phyloP scores from a whole-genome alignment of 2,113 vertebrate species.

The Camelus bactrianus region DNA sequence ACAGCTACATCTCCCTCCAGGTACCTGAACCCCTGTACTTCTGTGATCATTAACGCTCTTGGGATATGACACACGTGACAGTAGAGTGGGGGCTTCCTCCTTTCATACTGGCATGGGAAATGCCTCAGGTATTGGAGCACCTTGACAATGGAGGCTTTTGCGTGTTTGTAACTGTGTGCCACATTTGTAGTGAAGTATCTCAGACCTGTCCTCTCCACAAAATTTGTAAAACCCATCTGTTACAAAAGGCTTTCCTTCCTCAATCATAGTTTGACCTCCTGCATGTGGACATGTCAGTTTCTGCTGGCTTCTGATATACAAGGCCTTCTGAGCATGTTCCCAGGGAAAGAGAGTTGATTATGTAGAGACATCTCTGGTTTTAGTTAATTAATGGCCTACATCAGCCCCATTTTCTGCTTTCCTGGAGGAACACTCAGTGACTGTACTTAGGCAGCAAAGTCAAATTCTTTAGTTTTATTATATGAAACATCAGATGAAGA shows the following conservation, averaged over 20 bases:
- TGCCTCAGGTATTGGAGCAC: not conserved
- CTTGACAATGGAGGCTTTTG: not conserved
- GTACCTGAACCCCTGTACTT: not conserved
- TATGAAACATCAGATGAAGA: constrained; percentile 61
- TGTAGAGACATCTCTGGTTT: constrained; percentile 54
- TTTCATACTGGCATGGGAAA: not conserved
- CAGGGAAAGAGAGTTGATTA: constrained; percentile 70
- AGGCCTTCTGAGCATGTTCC: constrained; percentile 50
- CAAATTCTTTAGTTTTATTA: constrained; percentile 60
- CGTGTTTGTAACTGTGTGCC: not conserved
- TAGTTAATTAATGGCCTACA: constrained; percentile 66
- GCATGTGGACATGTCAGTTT: constrained; percentile 43
- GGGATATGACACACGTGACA: not conserved
- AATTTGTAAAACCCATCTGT: constrained; percentile 52
- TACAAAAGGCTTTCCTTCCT: constrained; percentile 51
- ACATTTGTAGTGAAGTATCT: not conserved
- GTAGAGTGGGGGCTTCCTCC: not conserved
- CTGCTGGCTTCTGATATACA: constrained; percentile 65
- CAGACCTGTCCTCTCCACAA: not conserved
- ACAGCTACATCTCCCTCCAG: not conserved
- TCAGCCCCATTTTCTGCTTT: constrained; percentile 57
- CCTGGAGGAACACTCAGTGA: constrained; percentile 50
- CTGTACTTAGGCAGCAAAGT: constrained; percentile 55
- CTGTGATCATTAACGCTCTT: not conserved
- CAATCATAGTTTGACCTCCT: not conserved